Evolutionary conservation across 2,888 invertebrate genomes (phyloP).

Genomic region (Leistus spinibarbis): DNA sequence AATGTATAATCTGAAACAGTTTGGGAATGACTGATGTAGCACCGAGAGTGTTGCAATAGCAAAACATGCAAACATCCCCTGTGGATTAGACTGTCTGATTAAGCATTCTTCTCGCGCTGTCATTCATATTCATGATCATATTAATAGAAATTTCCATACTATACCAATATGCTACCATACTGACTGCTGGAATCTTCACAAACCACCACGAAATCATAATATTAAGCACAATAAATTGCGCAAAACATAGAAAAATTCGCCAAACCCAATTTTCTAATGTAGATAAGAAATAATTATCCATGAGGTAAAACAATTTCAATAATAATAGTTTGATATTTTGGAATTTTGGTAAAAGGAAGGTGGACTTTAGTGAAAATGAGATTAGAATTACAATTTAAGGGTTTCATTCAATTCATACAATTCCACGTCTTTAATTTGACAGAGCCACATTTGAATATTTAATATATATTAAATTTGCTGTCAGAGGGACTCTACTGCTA

Average conservation of each 20-base stretch:
- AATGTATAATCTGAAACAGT: background rate
- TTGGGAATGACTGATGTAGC: slow-evolving; percentile 15
- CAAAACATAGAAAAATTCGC: too few species aligned
- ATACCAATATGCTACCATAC: slow-evolving; percentile 7
- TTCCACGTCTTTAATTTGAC: background rate
- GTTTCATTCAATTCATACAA: background rate
- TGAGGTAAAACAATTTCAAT: too few species aligned
- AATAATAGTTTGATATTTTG: too few species aligned
- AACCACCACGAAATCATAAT: slow-evolving; percentile 9
- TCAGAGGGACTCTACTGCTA: background rate
- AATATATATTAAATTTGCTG: background rate
- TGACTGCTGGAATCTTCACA: slow-evolving; percentile 1
- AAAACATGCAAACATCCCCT: slow-evolving; percentile 33
- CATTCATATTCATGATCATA: slow-evolving; percentile 28
- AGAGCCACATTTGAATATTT: background rate
- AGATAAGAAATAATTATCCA: too few species aligned
- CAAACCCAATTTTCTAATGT: too few species aligned
- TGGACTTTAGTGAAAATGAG: too few species aligned
- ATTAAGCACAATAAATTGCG: slow-evolving; percentile 14
- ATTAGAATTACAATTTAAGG: too few species aligned
- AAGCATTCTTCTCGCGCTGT: slow-evolving; percentile 27
- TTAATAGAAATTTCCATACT: slow-evolving; percentile 24
- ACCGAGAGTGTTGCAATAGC: slow-evolving; percentile 10
- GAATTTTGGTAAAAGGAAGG: too few species aligned
- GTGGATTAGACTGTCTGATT: slow-evolving; percentile 19